Base-by-base conservation (phyloP, 2,888 invertebrate species). In the Melangyna quadrimaculata region DNA sequence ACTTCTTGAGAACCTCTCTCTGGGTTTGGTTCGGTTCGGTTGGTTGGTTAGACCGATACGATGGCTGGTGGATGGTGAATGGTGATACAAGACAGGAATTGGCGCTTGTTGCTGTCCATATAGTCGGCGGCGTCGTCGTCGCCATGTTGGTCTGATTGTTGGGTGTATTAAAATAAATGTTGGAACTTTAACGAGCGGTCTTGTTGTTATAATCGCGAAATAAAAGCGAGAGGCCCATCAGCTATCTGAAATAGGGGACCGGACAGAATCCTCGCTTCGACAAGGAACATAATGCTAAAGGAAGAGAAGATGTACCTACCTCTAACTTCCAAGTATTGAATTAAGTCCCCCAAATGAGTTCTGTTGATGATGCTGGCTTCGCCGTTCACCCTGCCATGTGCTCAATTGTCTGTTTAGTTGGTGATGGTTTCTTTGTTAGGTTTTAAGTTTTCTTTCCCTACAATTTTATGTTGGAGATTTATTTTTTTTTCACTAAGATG, bases 101-200 rank as follows among this genome's bases (percentile, higher is more conserved):
- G 81, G 81, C 81, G 86, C 65, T 86, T 86, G 72, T 73, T 63
- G 63, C 35, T 74, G 61, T 63, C 65, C 37, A 40, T 73, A 40
- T 29, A 37, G 61, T 51, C 37, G 45, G 61, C 43, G 35, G n/a
- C 53, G 40, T 37, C 63, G 22, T 29, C 57, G 32, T 51, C 55
- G 29, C 53, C 63, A 35, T 61, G 63, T 53, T 51, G 51, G 27
- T 40, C 73, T 35, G 48, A n/a, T n/a, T n/a, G 32, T 61, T 48
- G 55, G 69, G 67, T 63, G 77, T 84, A 84, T 80, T 80, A 72
- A 84, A 80, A 84, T 84, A 84, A 84, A 84, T 78, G 73, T 70
- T 78, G 81, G 81, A 78, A 77, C 78, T 86, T 86, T 86, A 86
- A 86, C 86, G 86, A 86, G 81, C 73, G 73, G 75, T 84, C 84